Evolutionary conservation across 2,888 invertebrate species (phyloP), one percentile per base, ranked within the genome.

Genomic region (Cosmia pyralina): DNA sequence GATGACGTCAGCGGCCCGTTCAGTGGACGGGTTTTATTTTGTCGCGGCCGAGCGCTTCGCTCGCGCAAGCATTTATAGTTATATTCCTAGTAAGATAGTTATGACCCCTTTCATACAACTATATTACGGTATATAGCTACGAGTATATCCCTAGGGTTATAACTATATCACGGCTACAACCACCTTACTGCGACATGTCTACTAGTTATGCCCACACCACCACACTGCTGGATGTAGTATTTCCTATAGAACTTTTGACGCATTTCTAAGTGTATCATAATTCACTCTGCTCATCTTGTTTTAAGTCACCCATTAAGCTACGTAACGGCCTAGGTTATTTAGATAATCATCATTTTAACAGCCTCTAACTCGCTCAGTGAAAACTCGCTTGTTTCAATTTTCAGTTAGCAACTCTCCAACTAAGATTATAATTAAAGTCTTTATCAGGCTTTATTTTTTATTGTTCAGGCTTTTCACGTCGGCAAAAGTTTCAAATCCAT

Each of bases 281-380:
- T 17, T 78, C 15, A 55, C 10, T 55, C 60, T 44, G 53, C 48
- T 60, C 71, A 50, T 78, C 19, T 69, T 60, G 19, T 19, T 48
- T 69, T 15, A 77, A 48, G 19, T n/a, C 48, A 48, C 7, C 46
- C 41, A 69, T 69, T 78, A 60, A 41, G 28, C 60, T 22, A 48
- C 28, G 17, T 75, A 78, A 75, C 11, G 34, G 72, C 44, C 19
- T 62, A 38, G 34, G 48, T 34, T 62, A 55, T 78, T 57, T 10
- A 70, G 60, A 75, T 60, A 70, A 78, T 34, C 41, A 78, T 70
- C 22, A 55, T 78, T 70, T 53, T 78, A 55, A 70, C 41, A 78
- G 48, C 48, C 52, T n/a, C n/a, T 70, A 62, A 79, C 78, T 75
- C 19, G 10, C n/a, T 50, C 13, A 34, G 44, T 19, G 34, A 62